phyloP scores from a whole-genome alignment of 2,113 vertebrate species.

The Zosterops pallidus region DNA sequence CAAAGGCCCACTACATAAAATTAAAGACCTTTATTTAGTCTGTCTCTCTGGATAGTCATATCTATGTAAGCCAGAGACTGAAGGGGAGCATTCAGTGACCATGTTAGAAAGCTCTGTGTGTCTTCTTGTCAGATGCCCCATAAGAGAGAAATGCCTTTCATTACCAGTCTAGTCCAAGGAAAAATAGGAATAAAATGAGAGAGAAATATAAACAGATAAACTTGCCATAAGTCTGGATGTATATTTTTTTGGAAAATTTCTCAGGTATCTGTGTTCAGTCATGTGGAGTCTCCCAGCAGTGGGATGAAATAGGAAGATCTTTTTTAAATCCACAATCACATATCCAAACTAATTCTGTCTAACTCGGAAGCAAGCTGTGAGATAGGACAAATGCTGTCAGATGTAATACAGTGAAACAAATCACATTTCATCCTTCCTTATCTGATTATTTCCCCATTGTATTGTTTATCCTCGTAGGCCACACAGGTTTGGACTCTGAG shows the following conservation, averaged over 20 bases:
- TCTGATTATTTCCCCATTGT: not conserved
- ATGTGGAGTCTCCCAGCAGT: not conserved
- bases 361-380: constrained; percentile 1
- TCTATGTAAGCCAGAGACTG: constrained; percentile 8
- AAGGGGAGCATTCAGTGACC: constrained; percentile 39
- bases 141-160: constrained; percentile 12
- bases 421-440: not conserved
- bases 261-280: not conserved
- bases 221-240: not conserved
- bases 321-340: not conserved
- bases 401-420: constrained; percentile 24
- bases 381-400: constrained; percentile 1
- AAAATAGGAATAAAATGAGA: not conserved
- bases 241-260: not conserved
- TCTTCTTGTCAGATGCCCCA: not conserved
- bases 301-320: not conserved
- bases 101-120: constrained; percentile 1
- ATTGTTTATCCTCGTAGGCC: not conserved
- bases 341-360: not conserved
- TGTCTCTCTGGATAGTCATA: not conserved
- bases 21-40: constrained; percentile 41
- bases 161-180: not conserved
- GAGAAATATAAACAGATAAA: constrained; percentile 43
- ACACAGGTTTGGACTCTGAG: not conserved
- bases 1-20: not conserved